These are phyloP conservation scores for Drosophila maculinotata DNA, from an alignment of 2,888 invertebrate genomes.

Conservation along the genomic window DNA sequence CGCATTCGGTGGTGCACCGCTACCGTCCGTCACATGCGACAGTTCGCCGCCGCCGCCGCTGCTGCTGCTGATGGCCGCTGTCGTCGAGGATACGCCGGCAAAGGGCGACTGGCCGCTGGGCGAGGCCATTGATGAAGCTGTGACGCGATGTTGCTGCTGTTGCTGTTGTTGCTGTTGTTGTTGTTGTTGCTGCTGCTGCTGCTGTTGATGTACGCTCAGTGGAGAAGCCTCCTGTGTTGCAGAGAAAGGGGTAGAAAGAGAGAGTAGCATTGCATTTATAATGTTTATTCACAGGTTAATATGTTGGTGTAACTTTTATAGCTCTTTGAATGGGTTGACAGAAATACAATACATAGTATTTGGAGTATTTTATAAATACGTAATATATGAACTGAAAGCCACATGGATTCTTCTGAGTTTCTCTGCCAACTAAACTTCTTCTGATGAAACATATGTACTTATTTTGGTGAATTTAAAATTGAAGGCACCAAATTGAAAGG, in stretches of 20 bases:
- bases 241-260: constrained; percentile 19
- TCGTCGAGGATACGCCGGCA: constrained; percentile 73
- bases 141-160: constrained; percentile 48
- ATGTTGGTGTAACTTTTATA: too few species aligned
- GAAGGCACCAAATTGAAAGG: too few species aligned
- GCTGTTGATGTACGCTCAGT: constrained; percentile 82
- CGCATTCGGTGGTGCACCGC: constrained; percentile 75
- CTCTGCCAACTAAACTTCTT: too few species aligned
- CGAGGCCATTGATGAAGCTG: constrained; percentile 52
- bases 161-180: constrained; percentile 57
- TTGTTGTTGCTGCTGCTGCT: constrained; percentile 71
- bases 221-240: constrained; percentile 82
- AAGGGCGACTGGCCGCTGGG: constrained; percentile 73
- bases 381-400: too few species aligned
- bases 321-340: not conserved
- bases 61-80: constrained; percentile 37
- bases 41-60: constrained; percentile 21
- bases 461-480: too few species aligned
- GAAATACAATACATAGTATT: too few species aligned
- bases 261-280: constrained; percentile 18
- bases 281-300: not conserved
- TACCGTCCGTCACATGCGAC: constrained; percentile 42
- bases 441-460: too few species aligned
- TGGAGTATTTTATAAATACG: too few species aligned
- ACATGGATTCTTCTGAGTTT: too few species aligned